A percentile compares a stretch with the other conserved stretches of the same genome.
Conservation (phyloP, 1,140 invertebrate species). For the Harlomillsia oculata region DNA sequence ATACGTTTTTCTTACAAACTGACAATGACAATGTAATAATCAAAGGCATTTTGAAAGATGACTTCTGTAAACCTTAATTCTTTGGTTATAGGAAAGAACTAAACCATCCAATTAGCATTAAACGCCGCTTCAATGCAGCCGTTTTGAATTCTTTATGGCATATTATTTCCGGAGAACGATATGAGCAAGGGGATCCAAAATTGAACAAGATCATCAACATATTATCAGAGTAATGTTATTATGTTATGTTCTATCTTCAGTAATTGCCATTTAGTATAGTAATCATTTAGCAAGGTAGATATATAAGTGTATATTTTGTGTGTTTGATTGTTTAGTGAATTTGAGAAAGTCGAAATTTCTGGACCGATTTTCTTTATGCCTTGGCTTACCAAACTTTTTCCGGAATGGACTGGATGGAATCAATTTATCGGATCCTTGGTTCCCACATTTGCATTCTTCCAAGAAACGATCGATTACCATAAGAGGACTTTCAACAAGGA, state of each 20-base stretch:
- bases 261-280: neutral
- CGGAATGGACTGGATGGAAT: slow-evolving; percentile 1
- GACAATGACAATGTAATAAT: too few species aligned
- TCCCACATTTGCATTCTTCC: neutral
- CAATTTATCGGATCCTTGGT: neutral
- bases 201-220: neutral
- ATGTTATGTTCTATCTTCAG: too few species aligned
- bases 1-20: neutral
- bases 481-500: neutral
- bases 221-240: slow-evolving; percentile 50
- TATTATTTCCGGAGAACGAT: slow-evolving; percentile 40
- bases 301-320: too few species aligned
- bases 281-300: neutral
- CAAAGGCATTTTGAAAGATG: too few species aligned
- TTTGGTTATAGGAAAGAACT: neutral
- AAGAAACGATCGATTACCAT: slow-evolving; percentile 4
- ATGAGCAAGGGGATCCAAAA: slow-evolving; percentile 38
- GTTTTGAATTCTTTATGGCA: slow-evolving; percentile 36
- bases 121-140: slow-evolving; percentile 1
- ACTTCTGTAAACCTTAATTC: too few species aligned
- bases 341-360: neutral
- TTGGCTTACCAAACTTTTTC: slow-evolving; percentile 10
- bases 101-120: neutral
- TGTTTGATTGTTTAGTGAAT: neutral
- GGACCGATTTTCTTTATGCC: slow-evolving; percentile 12